Evolutionary conservation across 2,113 vertebrate species (phyloP).

Genomic region (Mobula hypostoma): DNA sequence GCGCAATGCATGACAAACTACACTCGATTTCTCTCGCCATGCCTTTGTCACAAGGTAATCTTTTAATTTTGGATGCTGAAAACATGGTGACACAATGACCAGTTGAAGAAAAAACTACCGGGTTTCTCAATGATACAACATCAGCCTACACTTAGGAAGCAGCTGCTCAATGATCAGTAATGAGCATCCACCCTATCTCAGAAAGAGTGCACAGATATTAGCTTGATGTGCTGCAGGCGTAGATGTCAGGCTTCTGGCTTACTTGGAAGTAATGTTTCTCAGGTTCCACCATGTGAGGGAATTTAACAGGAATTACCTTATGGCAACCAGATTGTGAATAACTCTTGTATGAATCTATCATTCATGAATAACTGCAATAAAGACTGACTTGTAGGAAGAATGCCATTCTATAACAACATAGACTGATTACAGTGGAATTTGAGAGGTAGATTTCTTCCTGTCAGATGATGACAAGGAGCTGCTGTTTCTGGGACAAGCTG

Average conservation of each 20-base stretch:
- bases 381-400: constrained; percentile 90
- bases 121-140: neutral
- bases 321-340: neutral
- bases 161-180: neutral
- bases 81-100: neutral
- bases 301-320: neutral
- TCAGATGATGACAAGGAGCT: constrained; percentile 71
- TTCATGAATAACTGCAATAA: constrained; percentile 76
- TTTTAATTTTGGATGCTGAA: neutral
- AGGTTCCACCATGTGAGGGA: neutral
- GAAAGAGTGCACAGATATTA: neutral
- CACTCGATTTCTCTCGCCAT: neutral
- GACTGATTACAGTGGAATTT: constrained; percentile 72
- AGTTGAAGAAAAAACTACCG: neutral
- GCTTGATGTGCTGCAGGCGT: neutral
- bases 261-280: neutral
- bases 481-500: constrained; percentile 70
- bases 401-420: constrained; percentile 73
- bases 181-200: neutral
- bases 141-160: neutral
- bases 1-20: neutral
- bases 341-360: constrained; percentile 73
- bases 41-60: neutral
- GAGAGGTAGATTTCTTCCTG: constrained; percentile 64
- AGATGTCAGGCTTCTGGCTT: neutral